Evolutionary conservation across 2,888 invertebrate genomes (phyloP), one percentile per base, ranked within the genome.

Genomic region (Acronicta alni): DNA sequence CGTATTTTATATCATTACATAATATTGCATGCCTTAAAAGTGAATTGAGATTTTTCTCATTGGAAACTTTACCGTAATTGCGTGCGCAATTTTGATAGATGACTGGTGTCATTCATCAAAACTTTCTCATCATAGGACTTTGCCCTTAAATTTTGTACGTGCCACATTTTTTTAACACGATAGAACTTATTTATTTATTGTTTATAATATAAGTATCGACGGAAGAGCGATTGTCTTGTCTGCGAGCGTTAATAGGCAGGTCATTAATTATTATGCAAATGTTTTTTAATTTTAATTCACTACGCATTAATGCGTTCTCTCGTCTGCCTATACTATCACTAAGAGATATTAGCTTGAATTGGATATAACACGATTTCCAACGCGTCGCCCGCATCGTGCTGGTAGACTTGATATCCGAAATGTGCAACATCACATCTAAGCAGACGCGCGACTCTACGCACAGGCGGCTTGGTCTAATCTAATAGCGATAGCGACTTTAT

Each of bases 371-470:
- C 56, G 64, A 69, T 73, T 69, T 69, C 57, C 66, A 62, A 45
- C 49, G 53, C 56, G 41, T 26, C 56, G 62, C 53, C 58, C 53
- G 54, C 67, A 69, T 81, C 72, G 75, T 79, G 69, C 70, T 77
- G 78, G 76, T 70, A 72, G 64, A 73, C 78, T 79, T 80, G 81
- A 78, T 67, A 62, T 80, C 70, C 75, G 65, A 82, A 83, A 82
- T 79, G 80, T 84, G 84, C 87, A 81, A 88, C 90, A 89, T 91
- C 90, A 90, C 83, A 75, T 65, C 80, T 85, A 82, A 86, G 85
- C 88, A 87, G 85, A 86, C 84, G 81, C 82, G 80, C 77, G 79
- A 79, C 79, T 76, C 79, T 80, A 82, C 80, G 77, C 80, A 82
- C 81, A 73, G 75, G 75, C 80, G 63, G 70, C 60, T 37, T 80